Conservation (phyloP, 2,888 invertebrate genomes). For the Spialia ferax region DNA sequence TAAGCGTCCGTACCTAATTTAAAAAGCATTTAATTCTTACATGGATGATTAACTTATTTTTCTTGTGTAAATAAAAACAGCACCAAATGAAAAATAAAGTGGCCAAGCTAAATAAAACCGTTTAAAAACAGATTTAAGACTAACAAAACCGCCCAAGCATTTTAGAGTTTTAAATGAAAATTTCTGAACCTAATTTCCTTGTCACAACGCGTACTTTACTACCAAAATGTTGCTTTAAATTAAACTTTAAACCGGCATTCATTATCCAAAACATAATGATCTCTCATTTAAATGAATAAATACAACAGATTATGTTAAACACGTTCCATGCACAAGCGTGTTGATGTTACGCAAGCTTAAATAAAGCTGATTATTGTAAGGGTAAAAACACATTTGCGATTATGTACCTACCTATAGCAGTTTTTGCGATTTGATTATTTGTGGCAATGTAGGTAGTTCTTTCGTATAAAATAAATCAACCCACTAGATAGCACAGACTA, state of each 20-base stretch:
- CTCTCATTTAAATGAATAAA: constrained; percentile 23
- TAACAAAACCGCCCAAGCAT: too few species aligned
- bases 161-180: background rate
- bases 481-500: too few species aligned
- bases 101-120: too few species aligned
- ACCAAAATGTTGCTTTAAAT: background rate
- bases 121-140: too few species aligned
- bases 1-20: too few species aligned
- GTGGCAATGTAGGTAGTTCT: too few species aligned
- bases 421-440: background rate
- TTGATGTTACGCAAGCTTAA: constrained; percentile 17
- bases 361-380: constrained; percentile 21
- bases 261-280: constrained; percentile 3
- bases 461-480: too few species aligned
- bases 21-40: too few species aligned
- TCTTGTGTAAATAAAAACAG: too few species aligned
- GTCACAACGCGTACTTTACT: constrained; percentile 1
- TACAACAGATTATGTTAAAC: constrained; percentile 23
- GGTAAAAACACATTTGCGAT: background rate
- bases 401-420: background rate
- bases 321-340: constrained; percentile 20
- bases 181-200: background rate
- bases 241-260: constrained; percentile 21
- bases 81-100: too few species aligned
- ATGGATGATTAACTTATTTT: too few species aligned